Conservation (phyloP, 2,113 vertebrate species). For the Apteryx owenii region DNA sequence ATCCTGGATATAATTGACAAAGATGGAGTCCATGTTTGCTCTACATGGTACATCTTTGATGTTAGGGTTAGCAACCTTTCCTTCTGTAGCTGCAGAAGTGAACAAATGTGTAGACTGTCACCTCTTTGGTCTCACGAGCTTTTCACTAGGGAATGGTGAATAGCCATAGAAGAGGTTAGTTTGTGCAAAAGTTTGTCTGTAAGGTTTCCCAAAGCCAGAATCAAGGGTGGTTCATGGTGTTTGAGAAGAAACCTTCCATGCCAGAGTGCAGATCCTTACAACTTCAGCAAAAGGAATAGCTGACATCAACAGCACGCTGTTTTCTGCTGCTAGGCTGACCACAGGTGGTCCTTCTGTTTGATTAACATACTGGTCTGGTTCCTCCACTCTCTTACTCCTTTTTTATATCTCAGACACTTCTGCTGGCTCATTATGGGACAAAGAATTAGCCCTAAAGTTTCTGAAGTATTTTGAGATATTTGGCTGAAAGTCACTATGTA, state of each 20-base stretch:
- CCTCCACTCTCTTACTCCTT: background rate
- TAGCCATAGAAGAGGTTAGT: background rate
- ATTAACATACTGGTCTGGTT: background rate
- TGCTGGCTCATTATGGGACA: background rate
- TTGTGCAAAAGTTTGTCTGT: background rate
- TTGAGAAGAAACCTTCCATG: background rate
- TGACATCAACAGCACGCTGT: background rate
- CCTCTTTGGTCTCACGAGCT: background rate
- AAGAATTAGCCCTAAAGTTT: background rate
- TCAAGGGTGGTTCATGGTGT: background rate
- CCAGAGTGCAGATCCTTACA: background rate
- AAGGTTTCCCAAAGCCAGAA: background rate
- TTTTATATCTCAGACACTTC: background rate
- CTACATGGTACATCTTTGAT: fast-evolving
- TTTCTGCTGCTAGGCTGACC: background rate
- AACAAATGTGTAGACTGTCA: fast-evolving
- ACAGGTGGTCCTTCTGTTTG: background rate
- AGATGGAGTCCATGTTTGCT: background rate
- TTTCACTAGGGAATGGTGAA: background rate
- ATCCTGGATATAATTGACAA: background rate
- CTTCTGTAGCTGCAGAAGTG: background rate
- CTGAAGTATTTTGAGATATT: background rate
- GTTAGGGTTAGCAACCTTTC: background rate
- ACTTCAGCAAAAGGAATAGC: background rate
- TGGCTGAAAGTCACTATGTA: background rate